A percentile compares a stretch with the other conserved stretches of the same genome.
phyloP scores from a whole-genome alignment of 2,888 invertebrate genomes.

The Trichogramma dendrolimi region DNA sequence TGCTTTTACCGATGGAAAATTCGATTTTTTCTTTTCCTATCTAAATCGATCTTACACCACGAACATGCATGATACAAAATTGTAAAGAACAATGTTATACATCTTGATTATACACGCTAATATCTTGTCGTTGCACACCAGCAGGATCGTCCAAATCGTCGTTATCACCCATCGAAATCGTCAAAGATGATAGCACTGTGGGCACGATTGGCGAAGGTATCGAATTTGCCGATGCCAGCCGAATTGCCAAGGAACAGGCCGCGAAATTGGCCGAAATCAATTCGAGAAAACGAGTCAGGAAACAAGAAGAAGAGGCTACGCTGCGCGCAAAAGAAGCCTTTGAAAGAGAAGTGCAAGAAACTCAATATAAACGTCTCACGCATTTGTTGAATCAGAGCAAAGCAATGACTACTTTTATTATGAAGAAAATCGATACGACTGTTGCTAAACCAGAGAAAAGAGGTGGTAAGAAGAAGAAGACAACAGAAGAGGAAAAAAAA shows the following conservation, averaged over 20 bases:
- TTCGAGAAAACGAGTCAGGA: not conserved
- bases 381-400: constrained; percentile 42
- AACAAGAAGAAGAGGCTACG: not conserved
- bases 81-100: too few species aligned
- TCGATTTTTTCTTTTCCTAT: too few species aligned
- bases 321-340: constrained; percentile 32
- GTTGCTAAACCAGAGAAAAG: not conserved
- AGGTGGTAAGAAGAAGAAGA: not conserved
- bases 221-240: constrained; percentile 13
- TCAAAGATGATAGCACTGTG: not conserved
- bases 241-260: not conserved
- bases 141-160: not conserved
- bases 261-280: not conserved
- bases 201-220: constrained; percentile 16
- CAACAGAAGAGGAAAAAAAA: constrained; percentile 4
- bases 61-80: too few species aligned
- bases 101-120: too few species aligned
- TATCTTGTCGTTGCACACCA: too few species aligned
- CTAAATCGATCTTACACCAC: too few species aligned
- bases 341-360: constrained; percentile 35
- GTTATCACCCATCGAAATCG: not conserved
- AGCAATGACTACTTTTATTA: constrained; percentile 38
- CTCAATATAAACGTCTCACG: constrained; percentile 43
- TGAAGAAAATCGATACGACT: constrained; percentile 33
- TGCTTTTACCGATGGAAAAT: too few species aligned